Evolutionary conservation across 2,113 vertebrate species (phyloP).

Genomic region (Bubalus kerabau): DNA sequence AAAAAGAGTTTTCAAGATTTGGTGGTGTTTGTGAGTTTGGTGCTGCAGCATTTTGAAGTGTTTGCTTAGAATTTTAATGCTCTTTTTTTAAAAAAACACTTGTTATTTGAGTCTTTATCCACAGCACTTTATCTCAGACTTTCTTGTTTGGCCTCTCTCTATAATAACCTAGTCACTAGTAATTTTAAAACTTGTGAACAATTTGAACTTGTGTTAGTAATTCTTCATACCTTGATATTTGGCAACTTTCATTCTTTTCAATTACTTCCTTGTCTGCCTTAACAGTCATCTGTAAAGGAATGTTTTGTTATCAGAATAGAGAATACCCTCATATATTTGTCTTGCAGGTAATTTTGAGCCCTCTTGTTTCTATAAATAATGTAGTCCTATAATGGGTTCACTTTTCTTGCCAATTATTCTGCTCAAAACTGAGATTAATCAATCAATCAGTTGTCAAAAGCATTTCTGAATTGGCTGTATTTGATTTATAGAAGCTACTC

Average conservation of each 20-base stretch:
- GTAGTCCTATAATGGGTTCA: slow-evolving; percentile 42
- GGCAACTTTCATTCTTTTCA: slow-evolving; percentile 58
- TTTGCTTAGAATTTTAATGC: slow-evolving; percentile 43
- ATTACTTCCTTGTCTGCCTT: slow-evolving; percentile 54
- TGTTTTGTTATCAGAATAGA: slow-evolving; percentile 38
- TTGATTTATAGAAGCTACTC: slow-evolving; percentile 49
- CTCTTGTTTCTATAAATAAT: slow-evolving; percentile 61
- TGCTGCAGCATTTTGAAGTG: background rate
- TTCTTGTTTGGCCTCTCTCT: slow-evolving; percentile 60
- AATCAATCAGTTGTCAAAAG: slow-evolving; percentile 64
- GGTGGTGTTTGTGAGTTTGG: slow-evolving; percentile 35
- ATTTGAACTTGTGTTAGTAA: slow-evolving; percentile 36
- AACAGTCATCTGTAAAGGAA: slow-evolving; percentile 48
- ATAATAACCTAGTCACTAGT: slow-evolving; percentile 54
- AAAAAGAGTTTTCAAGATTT: slow-evolving; percentile 64
- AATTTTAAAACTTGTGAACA: slow-evolving; percentile 72
- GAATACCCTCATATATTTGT: slow-evolving; percentile 53
- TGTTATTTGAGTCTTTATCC: slow-evolving; percentile 48
- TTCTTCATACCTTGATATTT: slow-evolving; percentile 53
- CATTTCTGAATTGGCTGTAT: slow-evolving; percentile 47
- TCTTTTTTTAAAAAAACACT: slow-evolving; percentile 38
- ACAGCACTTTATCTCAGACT: slow-evolving; percentile 49
- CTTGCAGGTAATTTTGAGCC: slow-evolving; percentile 53
- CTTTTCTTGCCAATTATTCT: slow-evolving; percentile 57
- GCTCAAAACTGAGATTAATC: slow-evolving; percentile 64